Percentiles rank a stretch among this genome's conserved stretches.
phyloP scores from a whole-genome alignment of 2,113 vertebrate species.

The Thamnaconus septentrionalis region DNA sequence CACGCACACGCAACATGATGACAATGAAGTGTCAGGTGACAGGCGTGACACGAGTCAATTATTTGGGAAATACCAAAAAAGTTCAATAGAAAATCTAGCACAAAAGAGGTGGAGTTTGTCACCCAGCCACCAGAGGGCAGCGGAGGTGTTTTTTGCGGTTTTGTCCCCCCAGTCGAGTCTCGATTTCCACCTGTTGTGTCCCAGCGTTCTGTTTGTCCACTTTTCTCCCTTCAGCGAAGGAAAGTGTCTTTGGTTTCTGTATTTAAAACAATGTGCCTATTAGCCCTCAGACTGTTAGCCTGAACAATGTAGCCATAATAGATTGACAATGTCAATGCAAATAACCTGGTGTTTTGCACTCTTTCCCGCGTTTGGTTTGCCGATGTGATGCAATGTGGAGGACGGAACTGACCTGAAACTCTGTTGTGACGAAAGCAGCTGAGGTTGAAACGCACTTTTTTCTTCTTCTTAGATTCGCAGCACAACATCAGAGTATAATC shows the following conservation, averaged over 20 bases:
- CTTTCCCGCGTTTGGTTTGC: constrained; percentile 9
- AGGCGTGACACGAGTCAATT: too few relatives aligned
- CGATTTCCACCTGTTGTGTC: too few relatives aligned
- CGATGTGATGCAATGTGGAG: not conserved
- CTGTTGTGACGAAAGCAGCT: not conserved
- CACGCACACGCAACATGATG: not conserved
- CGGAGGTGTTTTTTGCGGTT: not conserved
- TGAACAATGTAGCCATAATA: constrained; percentile 52
- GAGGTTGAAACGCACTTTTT: too few relatives aligned
- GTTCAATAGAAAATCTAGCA: too few relatives aligned
- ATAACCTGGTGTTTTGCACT: constrained; percentile 12
- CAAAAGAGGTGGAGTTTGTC: too few relatives aligned
- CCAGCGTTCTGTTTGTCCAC: not conserved
- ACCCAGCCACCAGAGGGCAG: not conserved
- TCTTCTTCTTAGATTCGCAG: too few relatives aligned
- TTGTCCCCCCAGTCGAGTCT: not conserved
- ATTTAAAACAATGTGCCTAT: constrained; percentile 55
- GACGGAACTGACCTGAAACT: not conserved
- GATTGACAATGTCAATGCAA: constrained; percentile 33
- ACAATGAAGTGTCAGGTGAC: too few relatives aligned
- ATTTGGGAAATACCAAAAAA: too few relatives aligned
- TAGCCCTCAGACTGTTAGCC: constrained; percentile 62
- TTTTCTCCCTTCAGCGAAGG: not conserved
- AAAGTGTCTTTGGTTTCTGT: constrained; percentile 3
- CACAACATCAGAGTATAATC: too few relatives aligned